Evolutionary conservation across 1,140 invertebrate species (phyloP).

Genomic region (Mycetomoellerius zeteki): DNA sequence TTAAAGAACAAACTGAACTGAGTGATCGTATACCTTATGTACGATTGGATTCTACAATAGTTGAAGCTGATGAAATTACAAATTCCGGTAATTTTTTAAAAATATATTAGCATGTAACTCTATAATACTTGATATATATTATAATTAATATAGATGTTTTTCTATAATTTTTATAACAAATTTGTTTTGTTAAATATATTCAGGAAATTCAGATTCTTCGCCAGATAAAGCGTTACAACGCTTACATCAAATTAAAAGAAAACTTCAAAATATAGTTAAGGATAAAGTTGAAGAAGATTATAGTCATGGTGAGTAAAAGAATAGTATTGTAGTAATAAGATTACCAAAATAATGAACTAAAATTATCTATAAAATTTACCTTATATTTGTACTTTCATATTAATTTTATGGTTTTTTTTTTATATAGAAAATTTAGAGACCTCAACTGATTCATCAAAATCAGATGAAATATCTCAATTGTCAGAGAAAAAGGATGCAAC

Average conservation of each 20-base stretch:
- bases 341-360: not conserved
- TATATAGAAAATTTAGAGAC: not conserved
- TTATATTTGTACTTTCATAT: conserved; percentile 30
- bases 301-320: conserved; percentile 44
- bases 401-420: not conserved
- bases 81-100: conserved; percentile 56
- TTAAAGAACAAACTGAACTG: conserved; percentile 73
- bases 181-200: conserved; percentile 22
- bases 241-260: conserved; percentile 39
- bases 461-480: not conserved
- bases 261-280: not conserved
- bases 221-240: not conserved
- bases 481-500: not conserved
- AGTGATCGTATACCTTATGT: conserved; percentile 39
- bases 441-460: not conserved
- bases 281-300: conserved; percentile 51
- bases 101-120: not conserved
- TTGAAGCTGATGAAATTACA: conserved; percentile 53
- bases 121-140: conserved; percentile 1
- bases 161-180: not conserved
- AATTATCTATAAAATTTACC: not conserved
- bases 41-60: conserved; percentile 55
- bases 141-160: not conserved
- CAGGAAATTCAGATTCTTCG: conserved; percentile 34
- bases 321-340: not conserved